A percentile compares a stretch with the other conserved stretches of the same genome.
Conservation (phyloP, 2,888 invertebrate genomes). For the Melieria picta region DNA sequence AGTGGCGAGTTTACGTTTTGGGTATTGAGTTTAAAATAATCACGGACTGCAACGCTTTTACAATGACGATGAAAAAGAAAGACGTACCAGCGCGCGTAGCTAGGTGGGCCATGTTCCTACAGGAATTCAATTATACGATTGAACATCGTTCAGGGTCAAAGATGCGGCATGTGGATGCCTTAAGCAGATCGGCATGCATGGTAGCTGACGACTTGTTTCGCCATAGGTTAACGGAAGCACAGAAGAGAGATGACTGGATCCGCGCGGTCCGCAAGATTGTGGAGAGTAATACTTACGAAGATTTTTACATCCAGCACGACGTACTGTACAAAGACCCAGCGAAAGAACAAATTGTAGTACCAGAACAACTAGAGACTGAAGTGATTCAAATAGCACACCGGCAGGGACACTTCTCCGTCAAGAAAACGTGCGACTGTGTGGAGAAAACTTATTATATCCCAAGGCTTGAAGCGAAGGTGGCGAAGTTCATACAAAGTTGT, state of each 20-base stretch:
- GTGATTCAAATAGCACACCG: too few species aligned
- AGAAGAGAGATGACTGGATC: background rate
- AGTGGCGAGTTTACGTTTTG: slow-evolving; percentile 36
- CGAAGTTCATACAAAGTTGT: too few species aligned
- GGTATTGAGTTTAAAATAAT: too few species aligned
- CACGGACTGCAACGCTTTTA: background rate
- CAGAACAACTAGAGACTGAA: too few species aligned
- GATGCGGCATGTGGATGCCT: background rate
- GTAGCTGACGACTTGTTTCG: background rate
- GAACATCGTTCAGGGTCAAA: slow-evolving; percentile 28
- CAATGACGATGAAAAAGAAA: background rate
- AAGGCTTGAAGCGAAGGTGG: too few species aligned
- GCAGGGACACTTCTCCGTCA: too few species aligned
- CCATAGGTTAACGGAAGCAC: slow-evolving; percentile 3
- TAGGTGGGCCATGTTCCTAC: slow-evolving; percentile 42
- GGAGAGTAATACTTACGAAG: background rate
- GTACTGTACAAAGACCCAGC: slow-evolving; percentile 11
- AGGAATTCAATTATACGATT: slow-evolving; percentile 40
- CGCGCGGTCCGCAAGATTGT: background rate
- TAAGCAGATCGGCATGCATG: slow-evolving; percentile 6
- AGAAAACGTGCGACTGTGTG: too few species aligned
- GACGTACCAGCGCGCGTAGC: background rate
- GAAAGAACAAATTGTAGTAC: background rate
- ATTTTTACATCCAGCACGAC: slow-evolving; percentile 3
- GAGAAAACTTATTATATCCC: too few species aligned